Evolutionary conservation across 2,113 vertebrate genomes (phyloP), one percentile per base, ranked within the genome.

Genomic region (Bostrychus sinensis): DNA sequence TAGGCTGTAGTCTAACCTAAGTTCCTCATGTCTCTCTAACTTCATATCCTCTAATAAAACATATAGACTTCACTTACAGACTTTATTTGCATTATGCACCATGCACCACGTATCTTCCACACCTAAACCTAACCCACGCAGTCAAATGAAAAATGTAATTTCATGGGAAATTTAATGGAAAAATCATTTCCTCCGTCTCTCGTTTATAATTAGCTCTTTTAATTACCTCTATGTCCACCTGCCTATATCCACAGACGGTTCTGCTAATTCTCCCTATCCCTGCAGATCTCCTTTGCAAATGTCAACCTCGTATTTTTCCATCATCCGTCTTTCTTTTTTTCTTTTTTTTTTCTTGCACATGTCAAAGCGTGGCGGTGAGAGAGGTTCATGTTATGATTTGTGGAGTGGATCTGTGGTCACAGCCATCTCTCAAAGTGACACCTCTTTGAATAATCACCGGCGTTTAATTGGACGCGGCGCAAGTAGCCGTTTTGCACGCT

Each of bases 181-280:
- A 58, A 72, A 71, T 72, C 38, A 82, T 64, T 83, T 80, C 60
- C 53, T 84, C 66, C 75, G 80, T 65, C 70, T 84, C 62, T 50
- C 70, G 78, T 91, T 46, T 46, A 5, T 90, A 84, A 90, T 91
- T 89, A 86, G 60, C 58, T 50, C 62, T 32, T 81, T 87, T 86
- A 82, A 89, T 83, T 73, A 83, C 73, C 23, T 64, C 1, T 59
- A 70, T 60, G 11, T 26, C 55, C 43, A 11, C 25, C 51, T 74
- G 30, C 62, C 67, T 80, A 46, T 46, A 58, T 68, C 39, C 72
- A 75, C 78, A n/a, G n/a, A n/a, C n/a, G n/a, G n/a, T n/a, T n/a
- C n/a, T 56, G 66, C 51, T 36, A 41, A 37, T 17, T 36, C 37
- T 28, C 51, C 22, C 13, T 13, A 41, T 73, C 58, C 61, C 80